Evolutionary conservation across 2,797 vertebrate species (phyloP).

Genomic region (Mormyrus proboscirostris): DNA sequence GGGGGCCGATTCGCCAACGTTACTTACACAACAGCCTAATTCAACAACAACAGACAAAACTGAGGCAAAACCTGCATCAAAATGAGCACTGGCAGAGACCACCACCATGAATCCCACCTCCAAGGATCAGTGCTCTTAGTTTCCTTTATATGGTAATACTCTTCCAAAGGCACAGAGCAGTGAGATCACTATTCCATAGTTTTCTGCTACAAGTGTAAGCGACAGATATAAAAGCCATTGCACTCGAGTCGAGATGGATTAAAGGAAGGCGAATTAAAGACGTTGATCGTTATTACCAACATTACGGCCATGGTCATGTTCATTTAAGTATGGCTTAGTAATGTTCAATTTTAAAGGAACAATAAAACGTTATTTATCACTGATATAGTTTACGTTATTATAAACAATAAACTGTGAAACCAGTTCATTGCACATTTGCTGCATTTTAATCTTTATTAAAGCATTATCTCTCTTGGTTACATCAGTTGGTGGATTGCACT

Average conservation of each 20-base stretch:
- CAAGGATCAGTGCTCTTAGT: background rate
- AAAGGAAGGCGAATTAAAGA: background rate
- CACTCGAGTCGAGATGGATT: background rate
- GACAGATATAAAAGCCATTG: background rate
- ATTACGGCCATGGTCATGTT: background rate
- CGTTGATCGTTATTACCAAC: background rate
- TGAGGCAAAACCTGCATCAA: background rate
- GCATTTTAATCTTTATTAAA: conserved; percentile 29
- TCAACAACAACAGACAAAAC: background rate
- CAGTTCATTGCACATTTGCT: background rate
- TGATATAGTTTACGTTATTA: background rate
- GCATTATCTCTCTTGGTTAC: conserved; percentile 13
- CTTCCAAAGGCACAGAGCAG: background rate
- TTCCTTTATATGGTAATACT: background rate
- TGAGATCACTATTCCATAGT: background rate
- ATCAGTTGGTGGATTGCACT: conserved; percentile 22
- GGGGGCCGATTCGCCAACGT: background rate
- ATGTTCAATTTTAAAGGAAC: background rate
- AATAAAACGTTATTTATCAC: background rate
- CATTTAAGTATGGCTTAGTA: background rate
- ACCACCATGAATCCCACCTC: background rate
- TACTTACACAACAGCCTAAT: background rate
- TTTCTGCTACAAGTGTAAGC: background rate
- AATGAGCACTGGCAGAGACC: background rate
- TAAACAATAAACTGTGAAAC: background rate